A percentile compares a stretch with the other conserved stretches of the same genome.
Conservation (phyloP, 2,113 vertebrate genomes). For the Cyanistes caeruleus region DNA sequence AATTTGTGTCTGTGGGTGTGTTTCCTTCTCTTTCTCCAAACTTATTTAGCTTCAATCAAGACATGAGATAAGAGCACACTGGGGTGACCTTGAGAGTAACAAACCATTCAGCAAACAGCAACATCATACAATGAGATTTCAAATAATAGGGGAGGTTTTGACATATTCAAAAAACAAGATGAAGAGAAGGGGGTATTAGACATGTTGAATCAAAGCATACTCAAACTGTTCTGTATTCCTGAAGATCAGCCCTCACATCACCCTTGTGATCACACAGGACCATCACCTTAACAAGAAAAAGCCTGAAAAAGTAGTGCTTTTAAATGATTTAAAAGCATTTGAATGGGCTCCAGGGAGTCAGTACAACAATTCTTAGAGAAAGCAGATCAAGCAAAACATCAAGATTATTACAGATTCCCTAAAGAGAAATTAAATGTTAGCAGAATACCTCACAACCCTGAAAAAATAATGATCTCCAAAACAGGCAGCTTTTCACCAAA, state of each 20-base stretch:
- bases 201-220: background rate
- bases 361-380: background rate
- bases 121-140: background rate
- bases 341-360: conserved; percentile 10
- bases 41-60: background rate
- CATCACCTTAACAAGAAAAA: background rate
- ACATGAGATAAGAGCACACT: background rate
- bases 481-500: conserved; percentile 26
- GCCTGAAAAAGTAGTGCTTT: background rate
- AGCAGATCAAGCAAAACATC: conserved; percentile 53
- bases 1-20: background rate
- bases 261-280: background rate
- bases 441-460: conserved; percentile 20
- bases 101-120: background rate
- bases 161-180: background rate
- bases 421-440: conserved; percentile 37
- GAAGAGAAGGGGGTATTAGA: background rate
- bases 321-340: background rate
- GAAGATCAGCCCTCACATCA: background rate
- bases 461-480: conserved; percentile 54
- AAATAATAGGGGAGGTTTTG: background rate
- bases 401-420: conserved; percentile 42
- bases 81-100: background rate
- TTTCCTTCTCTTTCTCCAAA: background rate
- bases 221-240: background rate